Base-by-base conservation (phyloP, 1,140 invertebrate genomes). In the Ceratina japonica region DNA sequence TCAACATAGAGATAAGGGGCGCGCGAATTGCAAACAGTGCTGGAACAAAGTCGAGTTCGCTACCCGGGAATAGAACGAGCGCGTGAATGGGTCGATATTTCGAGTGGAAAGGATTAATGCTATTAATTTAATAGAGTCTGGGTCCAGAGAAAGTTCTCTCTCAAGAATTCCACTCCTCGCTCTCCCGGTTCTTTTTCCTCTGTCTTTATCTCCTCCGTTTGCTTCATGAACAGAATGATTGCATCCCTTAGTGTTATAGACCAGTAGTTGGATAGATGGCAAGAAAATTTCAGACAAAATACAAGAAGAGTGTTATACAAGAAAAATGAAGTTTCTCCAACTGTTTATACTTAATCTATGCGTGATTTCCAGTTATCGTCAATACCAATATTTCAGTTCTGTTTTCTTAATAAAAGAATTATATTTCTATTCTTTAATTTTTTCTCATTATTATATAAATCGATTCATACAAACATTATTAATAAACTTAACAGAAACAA, bases 121-220 rank as follows among this genome's bases (percentile, higher is more conserved):
- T 37, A 59, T 77, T 77, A 71, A 77, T 77, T 77, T 71, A 77
- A 71, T 77, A 71, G 75, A 77, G 56, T 44, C 66, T 24, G 20
- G n/a, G 37, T 44, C 10, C n/a, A 24, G 37, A 24, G 22, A 49
- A 71, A 15, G 44, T 22, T 62, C 37, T 71, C 54, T 62, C 58
- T 37, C 75, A 37, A 71, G 66, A n/a, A 54, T 70, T 59, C 52
- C 58, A 54, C 10, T 37, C 24, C 22, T 27, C 18, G 37, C 4
- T 22, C 44, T 58, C 22, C 20, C 49, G 7, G 16, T 7, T 12
- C 4, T 31, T 61, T 68, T 24, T 56, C 37, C 15, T 18, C 24
- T 7, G 18, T 44, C 12, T 66, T 31, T 44, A 44, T 44, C 37
- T 44, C 37, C 37, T 44, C 22, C n/a, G 1, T 70, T 52, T 52